Percentiles rank a stretch among this genome's conserved stretches.
These are phyloP conservation scores for Drosophila subpulchrella DNA, from an alignment of 1,140 invertebrate species.

Conservation along the genomic window DNA sequence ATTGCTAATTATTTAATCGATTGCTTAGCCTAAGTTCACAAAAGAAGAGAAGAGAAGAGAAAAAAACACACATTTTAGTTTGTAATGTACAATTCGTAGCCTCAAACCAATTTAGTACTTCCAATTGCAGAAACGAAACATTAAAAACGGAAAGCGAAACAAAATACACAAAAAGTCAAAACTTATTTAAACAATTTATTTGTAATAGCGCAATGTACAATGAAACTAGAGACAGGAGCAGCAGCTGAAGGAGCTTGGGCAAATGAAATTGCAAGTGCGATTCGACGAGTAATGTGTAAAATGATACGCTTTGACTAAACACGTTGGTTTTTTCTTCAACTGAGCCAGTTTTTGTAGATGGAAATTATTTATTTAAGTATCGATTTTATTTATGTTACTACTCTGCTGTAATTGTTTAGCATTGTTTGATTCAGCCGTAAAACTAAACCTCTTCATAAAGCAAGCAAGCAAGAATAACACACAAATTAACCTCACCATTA, in stretches of 20 bases:
- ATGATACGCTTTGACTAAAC: constrained; percentile 35
- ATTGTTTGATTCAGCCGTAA: constrained; percentile 64
- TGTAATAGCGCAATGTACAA: constrained; percentile 76
- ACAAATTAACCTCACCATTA: constrained; percentile 52
- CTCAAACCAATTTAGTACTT: constrained; percentile 71
- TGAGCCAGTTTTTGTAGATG: constrained; percentile 62
- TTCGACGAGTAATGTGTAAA: constrained; percentile 34
- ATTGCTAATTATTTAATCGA: constrained; percentile 78
- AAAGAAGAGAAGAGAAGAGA: constrained; percentile 15
- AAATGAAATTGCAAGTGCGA: constrained; percentile 1
- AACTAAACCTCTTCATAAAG: constrained; percentile 36
- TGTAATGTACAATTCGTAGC: constrained; percentile 69
- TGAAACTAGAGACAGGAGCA: constrained; percentile 42
- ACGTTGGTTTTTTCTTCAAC: constrained; percentile 56
- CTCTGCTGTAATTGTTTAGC: constrained; percentile 66
- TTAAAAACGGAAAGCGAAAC: constrained; percentile 37
- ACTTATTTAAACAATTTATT: constrained; percentile 70
- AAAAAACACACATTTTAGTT: constrained; percentile 65
- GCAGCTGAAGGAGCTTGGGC: constrained; percentile 11
- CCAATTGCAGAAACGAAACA: constrained; percentile 57
- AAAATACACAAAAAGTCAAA: constrained; percentile 45
- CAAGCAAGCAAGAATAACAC: constrained; percentile 13
- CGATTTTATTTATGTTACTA: constrained; percentile 76
- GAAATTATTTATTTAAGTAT: constrained; percentile 76
- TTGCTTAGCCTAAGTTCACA: constrained; percentile 68